Evolutionary conservation across 2,888 invertebrate species (phyloP), one percentile per base, ranked within the genome.

Genomic region (Macropis europaea): DNA sequence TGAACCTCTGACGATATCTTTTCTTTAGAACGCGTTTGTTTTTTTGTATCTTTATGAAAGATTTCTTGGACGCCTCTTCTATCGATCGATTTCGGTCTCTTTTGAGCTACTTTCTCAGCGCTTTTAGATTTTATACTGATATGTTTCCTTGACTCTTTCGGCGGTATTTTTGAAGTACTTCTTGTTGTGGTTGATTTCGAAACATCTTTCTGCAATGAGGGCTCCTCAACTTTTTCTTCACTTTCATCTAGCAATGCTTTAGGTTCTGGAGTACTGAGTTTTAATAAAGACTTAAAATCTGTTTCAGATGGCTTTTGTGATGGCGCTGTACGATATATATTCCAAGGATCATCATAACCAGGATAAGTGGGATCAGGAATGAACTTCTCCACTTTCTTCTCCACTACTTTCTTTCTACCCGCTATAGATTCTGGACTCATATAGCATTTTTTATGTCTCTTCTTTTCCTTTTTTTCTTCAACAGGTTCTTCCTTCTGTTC

Each of bases 291-390:
- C 43, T 79, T 77, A 38, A 82, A 84, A 36, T 84, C 73, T 3
- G 75, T 73, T 30, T 64, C 62, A 0, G 56, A 63, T 38, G 52
- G 50, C 26, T 79, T 71, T 11, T 45, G 15, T 0, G 77, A 52
- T 0, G 82, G 79, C 7, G 81, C 77, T 34, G 74, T 81, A 13
- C 77, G 75, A n/a, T 24, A 54, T 60, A 76, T 48, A 30, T 84
- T 76, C 83, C 77, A 79, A 1, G 61, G 50, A 47, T 79, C 54
- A 15, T 77, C 76, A 9, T 81, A 72, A 7, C 69, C 82, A 15
- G 60, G 73, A 56, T 81, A 70, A 26, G 52, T 59, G 0, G 62
- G 73, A 59, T 82, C 67, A 6, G 75, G 70, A 24, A 70, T 67
- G n/a, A 78, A 82, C 22, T 77, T 81, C 1, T 36, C n/a, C 1